Conservation (phyloP, 2,888 invertebrate genomes). For the Philopedon plagiatum region DNA sequence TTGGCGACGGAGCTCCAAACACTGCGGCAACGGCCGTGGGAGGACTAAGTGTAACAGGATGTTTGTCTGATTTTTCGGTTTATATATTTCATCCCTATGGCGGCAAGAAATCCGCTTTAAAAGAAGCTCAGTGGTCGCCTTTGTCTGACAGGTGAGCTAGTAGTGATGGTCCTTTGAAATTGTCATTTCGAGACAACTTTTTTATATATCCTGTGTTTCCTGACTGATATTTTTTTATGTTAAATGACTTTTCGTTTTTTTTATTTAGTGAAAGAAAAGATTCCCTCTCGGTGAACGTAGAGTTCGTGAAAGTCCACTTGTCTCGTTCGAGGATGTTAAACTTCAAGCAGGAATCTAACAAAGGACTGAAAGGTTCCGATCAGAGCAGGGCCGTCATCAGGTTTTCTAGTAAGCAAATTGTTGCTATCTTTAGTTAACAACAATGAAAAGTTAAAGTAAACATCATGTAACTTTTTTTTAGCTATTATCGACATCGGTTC, state of each 20-base stretch:
- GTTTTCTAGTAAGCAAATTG: slow-evolving; percentile 83
- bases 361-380: slow-evolving; percentile 70
- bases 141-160: slow-evolving; percentile 74
- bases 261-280: slow-evolving; percentile 87
- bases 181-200: no score
- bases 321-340: slow-evolving; percentile 92
- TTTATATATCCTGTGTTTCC: no score
- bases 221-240: no score
- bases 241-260: neutral
- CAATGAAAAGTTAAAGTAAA: neutral
- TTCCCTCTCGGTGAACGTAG: slow-evolving; percentile 95
- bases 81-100: slow-evolving; percentile 99
- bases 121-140: slow-evolving; percentile 90
- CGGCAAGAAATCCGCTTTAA: slow-evolving; percentile 85
- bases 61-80: slow-evolving; percentile 96
- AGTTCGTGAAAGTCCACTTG: slow-evolving; percentile 96
- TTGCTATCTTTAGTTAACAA: no score
- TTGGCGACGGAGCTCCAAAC: slow-evolving; percentile 69
- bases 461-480: slow-evolving; percentile 61
- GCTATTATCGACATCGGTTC: slow-evolving; percentile 96
- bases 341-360: slow-evolving; percentile 75
- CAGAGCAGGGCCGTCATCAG: slow-evolving; percentile 90
- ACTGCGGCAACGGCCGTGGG: slow-evolving; percentile 81
- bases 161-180: no score
- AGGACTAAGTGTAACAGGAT: slow-evolving; percentile 94